phyloP scores from a whole-genome alignment of 2,888 invertebrate species.

The Rhamnusium bicolor region DNA sequence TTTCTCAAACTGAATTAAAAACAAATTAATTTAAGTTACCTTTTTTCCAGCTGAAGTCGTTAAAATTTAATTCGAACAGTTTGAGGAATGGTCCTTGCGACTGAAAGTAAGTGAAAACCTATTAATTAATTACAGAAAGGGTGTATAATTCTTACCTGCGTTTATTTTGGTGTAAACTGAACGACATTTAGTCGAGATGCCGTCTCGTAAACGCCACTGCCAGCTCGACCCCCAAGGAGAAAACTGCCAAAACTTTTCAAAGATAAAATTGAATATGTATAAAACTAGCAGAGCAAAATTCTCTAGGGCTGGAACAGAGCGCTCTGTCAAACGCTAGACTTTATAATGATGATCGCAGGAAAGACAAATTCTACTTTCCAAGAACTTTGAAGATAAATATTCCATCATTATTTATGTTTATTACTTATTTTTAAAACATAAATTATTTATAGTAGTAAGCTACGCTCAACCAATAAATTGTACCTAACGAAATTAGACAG shows the following conservation, averaged over 20 bases:
- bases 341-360: slow-evolving; percentile 30
- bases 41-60: slow-evolving; percentile 39
- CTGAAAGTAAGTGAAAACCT: slow-evolving; percentile 50
- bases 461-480: neutral
- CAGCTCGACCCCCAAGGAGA: slow-evolving; percentile 58
- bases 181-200: slow-evolving; percentile 39
- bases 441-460: neutral
- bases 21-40: slow-evolving; percentile 46
- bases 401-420: slow-evolving; percentile 32
- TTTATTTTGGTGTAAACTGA: slow-evolving; percentile 47
- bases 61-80: slow-evolving; percentile 48
- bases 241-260: slow-evolving; percentile 65
- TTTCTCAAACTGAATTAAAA: slow-evolving; percentile 36
- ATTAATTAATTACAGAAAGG: slow-evolving; percentile 59
- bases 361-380: slow-evolving; percentile 48
- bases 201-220: slow-evolving; percentile 50
- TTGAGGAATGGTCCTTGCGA: slow-evolving; percentile 42
- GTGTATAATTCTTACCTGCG: slow-evolving; percentile 56
- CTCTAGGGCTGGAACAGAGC: slow-evolving; percentile 58
- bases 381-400: slow-evolving; percentile 43
- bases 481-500: neutral
- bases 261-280: slow-evolving; percentile 70
- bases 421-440: slow-evolving; percentile 27
- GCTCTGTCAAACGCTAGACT: slow-evolving; percentile 35
- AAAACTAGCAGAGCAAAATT: slow-evolving; percentile 66